Evolutionary conservation across 2,888 invertebrate genomes (phyloP), one percentile per base, ranked within the genome.

Genomic region (Hoplodrina blanda): DNA sequence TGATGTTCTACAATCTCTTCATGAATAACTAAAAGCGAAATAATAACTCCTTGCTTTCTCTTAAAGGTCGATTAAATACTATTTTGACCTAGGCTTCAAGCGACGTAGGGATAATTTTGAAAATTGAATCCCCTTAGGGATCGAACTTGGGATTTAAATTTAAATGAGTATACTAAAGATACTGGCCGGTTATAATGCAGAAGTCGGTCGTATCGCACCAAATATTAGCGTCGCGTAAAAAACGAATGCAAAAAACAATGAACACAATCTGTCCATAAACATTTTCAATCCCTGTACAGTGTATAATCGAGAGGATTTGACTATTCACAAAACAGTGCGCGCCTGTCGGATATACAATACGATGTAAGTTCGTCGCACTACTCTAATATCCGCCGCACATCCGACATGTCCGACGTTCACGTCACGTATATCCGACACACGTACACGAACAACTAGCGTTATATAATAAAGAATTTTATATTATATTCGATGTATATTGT

Each of bases 401-500:
- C 49, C n/a, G 41, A 55, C 2, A 13, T 15, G 41, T n/a, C 59
- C 41, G 30, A 54, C 6, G 30, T n/a, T 37, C 11, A 63, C 66
- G 56, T 56, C 62, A n/a, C 68, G 55, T 69, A 65, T 70, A 73
- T 74, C 71, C 80, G 74, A 80, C 81, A 68, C 57, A 55, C 70
- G 76, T 67, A 68, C 84, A 83, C 82, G 70, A 72, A 76, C 68
- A 78, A 78, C 84, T 85, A 88, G 83, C 86, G 78, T 88, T 88
- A 83, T 87, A 86, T 85, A 86, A 85, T 86, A 85, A 89, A 88
- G 85, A 90, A 89, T 91, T 92, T 93, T 91, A 92, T 93, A 93
- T 91, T 90, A 90, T 92, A 93, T 91, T 93, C 90, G 87, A 90
- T 93, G 93, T 94, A 93, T 91, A 92, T 93, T 93, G 90, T 92